Conservation (phyloP, 2,797 vertebrate species). For the Lepus oiostolus region DNA sequence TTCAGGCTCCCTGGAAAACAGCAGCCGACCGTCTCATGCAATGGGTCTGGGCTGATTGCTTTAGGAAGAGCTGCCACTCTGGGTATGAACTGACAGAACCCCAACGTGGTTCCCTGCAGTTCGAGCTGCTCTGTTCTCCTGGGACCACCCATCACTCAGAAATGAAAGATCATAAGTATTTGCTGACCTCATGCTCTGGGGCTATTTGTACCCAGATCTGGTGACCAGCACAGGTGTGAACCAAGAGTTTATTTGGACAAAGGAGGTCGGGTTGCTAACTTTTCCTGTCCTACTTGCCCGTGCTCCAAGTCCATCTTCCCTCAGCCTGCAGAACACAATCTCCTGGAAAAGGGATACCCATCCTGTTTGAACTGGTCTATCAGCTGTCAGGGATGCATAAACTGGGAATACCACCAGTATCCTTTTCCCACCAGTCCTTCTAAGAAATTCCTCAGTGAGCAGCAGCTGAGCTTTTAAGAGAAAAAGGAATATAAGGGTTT, state of each 20-base stretch:
- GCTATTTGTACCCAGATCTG: neutral
- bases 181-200: neutral
- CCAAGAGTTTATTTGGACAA: constrained; percentile 5
- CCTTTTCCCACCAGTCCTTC: neutral
- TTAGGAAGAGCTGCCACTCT: neutral
- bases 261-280: neutral
- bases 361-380: neutral
- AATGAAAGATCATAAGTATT: neutral
- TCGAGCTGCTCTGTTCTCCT: neutral
- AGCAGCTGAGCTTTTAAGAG: neutral
- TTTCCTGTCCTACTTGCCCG: neutral
- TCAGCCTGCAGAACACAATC: neutral
- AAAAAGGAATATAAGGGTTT: neutral
- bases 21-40: neutral
- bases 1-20: neutral
- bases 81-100: neutral
- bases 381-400: neutral
- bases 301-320: neutral
- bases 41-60: neutral
- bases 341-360: neutral
- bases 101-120: neutral
- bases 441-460: neutral
- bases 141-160: neutral
- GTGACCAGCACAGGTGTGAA: neutral
- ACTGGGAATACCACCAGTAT: neutral